Evolutionary conservation across 2,888 invertebrate genomes (phyloP).

Genomic region (Rugalucina vietnamica): DNA sequence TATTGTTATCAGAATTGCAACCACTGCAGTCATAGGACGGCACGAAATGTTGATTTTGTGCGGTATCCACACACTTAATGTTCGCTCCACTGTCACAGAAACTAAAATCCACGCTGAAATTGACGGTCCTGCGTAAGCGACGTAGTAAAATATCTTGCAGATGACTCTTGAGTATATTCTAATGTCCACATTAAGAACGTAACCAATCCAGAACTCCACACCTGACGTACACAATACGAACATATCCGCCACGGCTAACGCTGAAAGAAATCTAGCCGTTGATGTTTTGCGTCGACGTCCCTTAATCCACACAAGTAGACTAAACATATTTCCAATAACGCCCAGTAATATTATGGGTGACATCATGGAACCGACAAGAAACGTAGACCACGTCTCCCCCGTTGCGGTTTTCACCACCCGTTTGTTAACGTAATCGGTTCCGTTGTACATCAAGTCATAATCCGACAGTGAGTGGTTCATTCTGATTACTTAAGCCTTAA

Average conservation of each 20-base stretch:
- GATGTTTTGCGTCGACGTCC: slow-evolving; percentile 59
- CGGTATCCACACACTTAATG: slow-evolving; percentile 61
- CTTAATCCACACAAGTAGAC: slow-evolving; percentile 58
- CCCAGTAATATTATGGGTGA: slow-evolving; percentile 55
- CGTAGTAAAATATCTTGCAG: slow-evolving; percentile 50
- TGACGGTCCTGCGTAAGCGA: slow-evolving; percentile 46
- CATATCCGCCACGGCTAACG: slow-evolving; percentile 58
- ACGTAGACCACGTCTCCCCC: background rate
- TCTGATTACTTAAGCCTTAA: too few relatives aligned
- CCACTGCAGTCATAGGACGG: slow-evolving; percentile 41
- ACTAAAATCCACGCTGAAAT: slow-evolving; percentile 64
- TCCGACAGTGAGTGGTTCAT: too few relatives aligned
- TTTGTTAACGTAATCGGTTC: too few relatives aligned
- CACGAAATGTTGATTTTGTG: slow-evolving; percentile 55
- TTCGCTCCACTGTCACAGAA: slow-evolving; percentile 57
- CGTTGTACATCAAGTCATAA: too few relatives aligned
- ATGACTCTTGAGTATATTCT: slow-evolving; percentile 21
- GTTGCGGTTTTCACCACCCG: too few relatives aligned
- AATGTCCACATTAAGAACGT: slow-evolving; percentile 46
- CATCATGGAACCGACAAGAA: slow-evolving; percentile 27
- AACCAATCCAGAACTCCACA: slow-evolving; percentile 55
- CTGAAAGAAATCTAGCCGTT: slow-evolving; percentile 54
- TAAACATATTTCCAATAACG: slow-evolving; percentile 54
- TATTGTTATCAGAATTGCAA: slow-evolving; percentile 15
- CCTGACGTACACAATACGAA: slow-evolving; percentile 52